Evolutionary conservation across 2,888 invertebrate species (phyloP), one percentile per base, ranked within the genome.

Genomic region (Anticlea derivata): DNA sequence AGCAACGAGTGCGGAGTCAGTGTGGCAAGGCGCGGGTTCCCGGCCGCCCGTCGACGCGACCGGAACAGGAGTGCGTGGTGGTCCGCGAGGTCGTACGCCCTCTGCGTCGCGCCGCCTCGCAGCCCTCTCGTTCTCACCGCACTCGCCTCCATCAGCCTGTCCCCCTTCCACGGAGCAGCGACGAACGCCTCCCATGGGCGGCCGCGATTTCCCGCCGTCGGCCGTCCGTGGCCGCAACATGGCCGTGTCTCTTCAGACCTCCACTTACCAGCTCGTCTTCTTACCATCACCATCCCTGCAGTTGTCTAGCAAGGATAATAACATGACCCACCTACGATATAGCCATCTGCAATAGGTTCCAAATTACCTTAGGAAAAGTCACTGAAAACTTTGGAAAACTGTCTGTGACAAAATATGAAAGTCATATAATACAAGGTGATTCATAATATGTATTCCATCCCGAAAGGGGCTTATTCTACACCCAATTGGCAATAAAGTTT

Each of bases 41-140:
- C 85, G 83, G 87, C 85, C 84, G 88, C 89, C 86, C 85, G 83
- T 87, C 84, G 86, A 83, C 89, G 86, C 91, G 88, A 88, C 87
- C 91, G 89, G 88, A 86, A 83, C 84, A 80, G 84, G 85, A 86
- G 89, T 88, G 88, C 83, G 86, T 87, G 84, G 83, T 88, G 80
- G 82, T 67, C 75, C 73, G 81, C 75, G 77, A 78, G 87, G 80
- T 87, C 87, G 78, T 71, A 88, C 91, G 91, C 91, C 90, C 90
- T 91, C 90, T 79, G 87, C 87, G 84, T 83, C 89, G 89, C 92
- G 91, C 92, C 92, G 92, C 92, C 92, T 92, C 91, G 80, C 80
- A 59, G 60, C 66, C 68, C 65, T 86, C 86, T 80, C 83, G 55
- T 76, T 87, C 80, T 57, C 70, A 57, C 85, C 52, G 55, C 66